A percentile compares a stretch with the other conserved stretches of the same genome.
These are phyloP conservation scores for Gulo gulo DNA, from an alignment of 2,113 vertebrate genomes.

Conservation along the genomic window DNA sequence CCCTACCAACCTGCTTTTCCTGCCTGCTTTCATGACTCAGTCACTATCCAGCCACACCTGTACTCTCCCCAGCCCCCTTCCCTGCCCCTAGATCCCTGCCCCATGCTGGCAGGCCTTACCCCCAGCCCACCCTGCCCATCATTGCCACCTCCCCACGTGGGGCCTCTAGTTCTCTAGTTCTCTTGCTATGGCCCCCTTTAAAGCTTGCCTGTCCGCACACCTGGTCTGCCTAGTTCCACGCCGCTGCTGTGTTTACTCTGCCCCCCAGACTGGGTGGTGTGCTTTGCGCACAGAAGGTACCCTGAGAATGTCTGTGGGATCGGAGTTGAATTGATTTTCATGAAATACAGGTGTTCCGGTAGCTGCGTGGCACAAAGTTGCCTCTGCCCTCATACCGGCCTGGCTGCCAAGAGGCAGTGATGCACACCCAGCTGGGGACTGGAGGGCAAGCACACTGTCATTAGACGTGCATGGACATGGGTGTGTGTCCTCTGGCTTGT, in stretches of 20 bases:
- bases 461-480: neutral
- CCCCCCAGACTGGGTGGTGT: neutral
- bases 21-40: neutral
- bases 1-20: neutral
- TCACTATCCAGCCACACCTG: neutral
- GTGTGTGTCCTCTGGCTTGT: neutral
- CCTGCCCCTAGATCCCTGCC: neutral
- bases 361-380: neutral
- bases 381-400: neutral
- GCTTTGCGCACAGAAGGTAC: neutral
- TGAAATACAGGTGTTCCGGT: neutral
- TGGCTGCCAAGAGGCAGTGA: neutral
- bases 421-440: rapidly evolving
- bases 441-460: neutral
- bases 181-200: neutral
- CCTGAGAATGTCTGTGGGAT: neutral
- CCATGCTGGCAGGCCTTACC: neutral
- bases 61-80: neutral
- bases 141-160: rapidly evolving
- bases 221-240: neutral
- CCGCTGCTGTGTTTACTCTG: neutral
- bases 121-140: neutral
- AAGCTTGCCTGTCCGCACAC: neutral
- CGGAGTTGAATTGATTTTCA: neutral
- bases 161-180: neutral